phyloP scores from a whole-genome alignment of 2,888 invertebrate species.

The Tipula helvola region DNA sequence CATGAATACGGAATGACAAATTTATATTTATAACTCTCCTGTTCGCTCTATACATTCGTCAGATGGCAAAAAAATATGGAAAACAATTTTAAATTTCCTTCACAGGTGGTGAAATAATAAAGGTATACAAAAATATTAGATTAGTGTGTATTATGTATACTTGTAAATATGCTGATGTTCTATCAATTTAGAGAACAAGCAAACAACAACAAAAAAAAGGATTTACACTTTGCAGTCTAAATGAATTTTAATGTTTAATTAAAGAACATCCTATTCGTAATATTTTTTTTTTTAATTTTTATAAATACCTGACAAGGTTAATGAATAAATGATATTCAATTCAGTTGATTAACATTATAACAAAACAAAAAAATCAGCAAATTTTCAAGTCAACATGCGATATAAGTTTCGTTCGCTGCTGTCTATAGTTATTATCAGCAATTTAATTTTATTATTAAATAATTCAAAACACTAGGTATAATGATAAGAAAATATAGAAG shows the following conservation, averaged over 20 bases:
- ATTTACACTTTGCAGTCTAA: background rate
- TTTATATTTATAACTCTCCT: background rate
- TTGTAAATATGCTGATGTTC: background rate
- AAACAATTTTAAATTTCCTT: background rate
- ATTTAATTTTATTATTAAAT: background rate
- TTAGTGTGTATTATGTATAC: background rate
- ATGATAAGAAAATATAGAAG: background rate
- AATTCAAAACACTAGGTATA: background rate
- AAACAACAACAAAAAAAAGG: background rate
- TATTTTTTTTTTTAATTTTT: background rate
- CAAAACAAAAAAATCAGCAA: background rate
- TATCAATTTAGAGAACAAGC: background rate
- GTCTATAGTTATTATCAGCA: background rate
- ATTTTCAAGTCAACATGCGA: background rate
- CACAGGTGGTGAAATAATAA: background rate
- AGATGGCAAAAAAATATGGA: background rate
- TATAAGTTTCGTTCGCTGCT: background rate
- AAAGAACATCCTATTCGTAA: background rate
- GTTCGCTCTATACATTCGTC: background rate
- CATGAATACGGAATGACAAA: background rate
- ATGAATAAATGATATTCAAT: constrained; percentile 4
- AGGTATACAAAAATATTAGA: background rate
- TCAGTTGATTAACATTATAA: background rate
- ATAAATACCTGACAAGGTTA: background rate
- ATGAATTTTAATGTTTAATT: background rate